Evolutionary conservation across 2,797 vertebrate genomes (phyloP).

Genomic region (Smutsia temminckii): DNA sequence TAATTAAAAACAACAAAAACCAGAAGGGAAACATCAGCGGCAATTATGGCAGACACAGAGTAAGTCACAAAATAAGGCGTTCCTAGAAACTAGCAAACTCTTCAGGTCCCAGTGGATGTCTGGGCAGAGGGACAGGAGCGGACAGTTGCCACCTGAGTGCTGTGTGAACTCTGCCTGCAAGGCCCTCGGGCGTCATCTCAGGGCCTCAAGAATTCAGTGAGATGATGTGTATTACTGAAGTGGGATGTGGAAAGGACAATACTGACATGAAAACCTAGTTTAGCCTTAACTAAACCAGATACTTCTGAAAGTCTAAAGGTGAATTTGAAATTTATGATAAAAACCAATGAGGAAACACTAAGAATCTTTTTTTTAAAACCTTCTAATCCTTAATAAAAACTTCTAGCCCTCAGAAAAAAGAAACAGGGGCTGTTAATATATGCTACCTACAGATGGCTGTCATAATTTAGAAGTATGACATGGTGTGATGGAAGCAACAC

Average conservation of each 20-base stretch:
- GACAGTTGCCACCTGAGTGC: neutral
- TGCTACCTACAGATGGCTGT: neutral
- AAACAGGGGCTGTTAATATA: neutral
- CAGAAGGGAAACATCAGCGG: neutral
- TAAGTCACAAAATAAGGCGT: neutral
- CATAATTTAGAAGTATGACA: neutral
- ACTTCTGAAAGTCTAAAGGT: constrained; percentile 22
- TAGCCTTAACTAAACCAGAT: neutral
- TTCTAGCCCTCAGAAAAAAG: neutral
- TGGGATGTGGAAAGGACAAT: neutral
- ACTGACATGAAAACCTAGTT: neutral
- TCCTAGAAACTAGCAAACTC: neutral
- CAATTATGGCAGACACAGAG: neutral
- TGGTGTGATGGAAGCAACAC: neutral
- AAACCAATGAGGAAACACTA: neutral
- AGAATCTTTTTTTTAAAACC: neutral
- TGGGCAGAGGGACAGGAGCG: neutral
- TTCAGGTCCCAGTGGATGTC: neutral
- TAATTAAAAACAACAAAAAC: neutral
- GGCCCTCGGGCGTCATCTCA: neutral
- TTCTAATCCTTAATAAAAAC: neutral
- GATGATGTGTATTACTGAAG: too few relatives aligned
- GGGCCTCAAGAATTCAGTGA: neutral
- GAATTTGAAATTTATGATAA: neutral
- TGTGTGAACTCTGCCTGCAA: too few relatives aligned